A percentile compares a stretch with the other conserved stretches of the same genome.
These are phyloP conservation scores for Podargus strigoides DNA, from an alignment of 2,797 vertebrate genomes.

Conservation along the genomic window DNA sequence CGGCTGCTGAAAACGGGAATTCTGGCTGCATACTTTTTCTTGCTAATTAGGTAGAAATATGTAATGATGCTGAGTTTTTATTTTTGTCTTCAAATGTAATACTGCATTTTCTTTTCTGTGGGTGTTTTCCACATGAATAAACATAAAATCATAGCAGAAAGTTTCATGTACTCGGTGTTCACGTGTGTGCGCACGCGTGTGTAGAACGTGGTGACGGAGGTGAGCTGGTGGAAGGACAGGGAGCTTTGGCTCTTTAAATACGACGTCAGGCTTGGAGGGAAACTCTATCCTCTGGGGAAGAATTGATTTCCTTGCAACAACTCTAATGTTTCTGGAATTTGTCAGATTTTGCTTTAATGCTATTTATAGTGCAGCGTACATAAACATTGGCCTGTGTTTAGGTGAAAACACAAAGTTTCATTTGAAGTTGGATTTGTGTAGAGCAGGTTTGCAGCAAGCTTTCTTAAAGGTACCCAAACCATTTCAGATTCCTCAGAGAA, in stretches of 20 bases:
- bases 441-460: neutral
- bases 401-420: conserved; percentile 55
- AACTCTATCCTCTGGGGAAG: neutral
- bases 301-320: neutral
- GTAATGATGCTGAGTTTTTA: neutral
- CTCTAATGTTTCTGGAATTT: conserved; percentile 52
- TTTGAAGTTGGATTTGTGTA: conserved; percentile 34
- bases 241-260: neutral
- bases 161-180: fast-evolving
- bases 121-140: neutral
- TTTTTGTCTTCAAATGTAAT: neutral
- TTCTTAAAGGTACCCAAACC: neutral
- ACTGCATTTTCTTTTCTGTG: neutral
- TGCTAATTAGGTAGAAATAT: neutral
- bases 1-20: neutral
- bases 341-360: conserved; percentile 61
- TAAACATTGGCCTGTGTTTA: conserved; percentile 56
- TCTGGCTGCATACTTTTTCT: neutral
- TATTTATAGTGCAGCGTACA: conserved; percentile 54
- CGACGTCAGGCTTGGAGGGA: neutral
- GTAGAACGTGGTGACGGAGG: neutral
- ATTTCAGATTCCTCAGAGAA: neutral
- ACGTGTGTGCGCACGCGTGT: fast-evolving
- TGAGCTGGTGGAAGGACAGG: neutral
- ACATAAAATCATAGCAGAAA: neutral